phyloP scores from a whole-genome alignment of 2,888 invertebrate species.

The Fissipunctia ypsillon region DNA sequence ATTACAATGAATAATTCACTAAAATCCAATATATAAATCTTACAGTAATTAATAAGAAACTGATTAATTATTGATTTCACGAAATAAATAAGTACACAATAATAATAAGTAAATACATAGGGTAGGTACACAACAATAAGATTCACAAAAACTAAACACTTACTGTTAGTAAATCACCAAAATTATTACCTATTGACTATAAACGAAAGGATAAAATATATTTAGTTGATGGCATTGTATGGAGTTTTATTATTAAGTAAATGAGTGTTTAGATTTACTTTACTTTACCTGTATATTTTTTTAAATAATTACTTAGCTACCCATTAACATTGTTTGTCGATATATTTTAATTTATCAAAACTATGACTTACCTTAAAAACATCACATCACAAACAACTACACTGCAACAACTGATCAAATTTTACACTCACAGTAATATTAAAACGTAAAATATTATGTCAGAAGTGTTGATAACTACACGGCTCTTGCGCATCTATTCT shows the following conservation, averaged over 20 bases:
- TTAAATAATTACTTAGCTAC: slow-evolving; percentile 48
- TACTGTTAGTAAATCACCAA: slow-evolving; percentile 47
- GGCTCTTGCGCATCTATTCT: too few species aligned
- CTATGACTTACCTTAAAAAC: slow-evolving; percentile 48
- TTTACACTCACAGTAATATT: too few species aligned
- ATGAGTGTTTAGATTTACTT: slow-evolving; percentile 48
- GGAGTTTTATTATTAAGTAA: slow-evolving; percentile 48
- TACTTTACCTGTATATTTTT: too few species aligned
- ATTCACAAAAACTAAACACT: slow-evolving; percentile 48
- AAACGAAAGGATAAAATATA: slow-evolving; percentile 48
- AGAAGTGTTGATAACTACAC: too few species aligned
- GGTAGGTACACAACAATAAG: slow-evolving; percentile 47
- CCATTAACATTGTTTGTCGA: slow-evolving; percentile 48
- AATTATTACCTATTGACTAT: slow-evolving; percentile 46
- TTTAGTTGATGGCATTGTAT: slow-evolving; percentile 50
- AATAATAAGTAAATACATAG: slow-evolving; percentile 46
- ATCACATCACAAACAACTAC: slow-evolving; percentile 50
- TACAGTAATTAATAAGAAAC: slow-evolving; percentile 46
- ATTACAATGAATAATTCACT: slow-evolving; percentile 48
- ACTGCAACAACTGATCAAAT: slow-evolving; percentile 51
- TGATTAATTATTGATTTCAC: slow-evolving; percentile 46
- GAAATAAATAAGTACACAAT: slow-evolving; percentile 47
- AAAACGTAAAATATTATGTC: too few species aligned
- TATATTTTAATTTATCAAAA: slow-evolving; percentile 48
- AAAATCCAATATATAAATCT: too few species aligned